These are phyloP conservation scores for Phaethornis superciliosus DNA, from an alignment of 2,113 vertebrate genomes.

Conservation along the genomic window DNA sequence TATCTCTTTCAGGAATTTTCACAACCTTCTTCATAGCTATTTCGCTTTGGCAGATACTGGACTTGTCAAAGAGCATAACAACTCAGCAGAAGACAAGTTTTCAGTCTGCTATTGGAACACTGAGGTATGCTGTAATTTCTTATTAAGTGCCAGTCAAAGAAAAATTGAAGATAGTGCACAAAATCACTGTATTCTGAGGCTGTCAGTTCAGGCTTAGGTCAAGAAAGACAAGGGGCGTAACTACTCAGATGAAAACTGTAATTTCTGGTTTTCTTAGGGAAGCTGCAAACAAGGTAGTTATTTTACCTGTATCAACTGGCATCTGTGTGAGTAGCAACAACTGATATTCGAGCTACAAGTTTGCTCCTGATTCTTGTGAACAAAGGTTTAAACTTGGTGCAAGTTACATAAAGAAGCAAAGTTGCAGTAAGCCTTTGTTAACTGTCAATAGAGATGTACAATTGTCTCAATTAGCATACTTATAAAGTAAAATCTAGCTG, in stretches of 20 bases:
- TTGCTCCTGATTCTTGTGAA: background rate
- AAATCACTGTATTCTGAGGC: background rate
- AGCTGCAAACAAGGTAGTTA: constrained; percentile 11
- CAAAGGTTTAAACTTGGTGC: background rate
- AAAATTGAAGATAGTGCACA: background rate
- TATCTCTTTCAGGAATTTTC: background rate
- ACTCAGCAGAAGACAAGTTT: background rate
- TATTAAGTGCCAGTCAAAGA: background rate
- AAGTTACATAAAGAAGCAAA: background rate
- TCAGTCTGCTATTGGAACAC: background rate
- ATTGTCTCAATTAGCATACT: background rate
- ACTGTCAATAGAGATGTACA: background rate
- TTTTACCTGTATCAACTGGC: background rate
- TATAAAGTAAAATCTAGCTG: constrained; percentile 3
- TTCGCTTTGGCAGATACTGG: background rate
- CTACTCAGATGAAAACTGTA: background rate
- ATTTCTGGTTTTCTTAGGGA: background rate
- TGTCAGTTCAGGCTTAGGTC: background rate
- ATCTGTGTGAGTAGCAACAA: background rate
- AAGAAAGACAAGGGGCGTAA: background rate
- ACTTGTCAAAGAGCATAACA: background rate
- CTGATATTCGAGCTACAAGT: background rate
- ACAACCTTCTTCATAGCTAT: background rate
- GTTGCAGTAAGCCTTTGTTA: background rate
- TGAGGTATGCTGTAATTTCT: constrained; percentile 14